A percentile compares a stretch with the other conserved stretches of the same genome.
These are phyloP conservation scores for Drosophila carrolli DNA, from an alignment of 1,140 invertebrate genomes.

Conservation along the genomic window DNA sequence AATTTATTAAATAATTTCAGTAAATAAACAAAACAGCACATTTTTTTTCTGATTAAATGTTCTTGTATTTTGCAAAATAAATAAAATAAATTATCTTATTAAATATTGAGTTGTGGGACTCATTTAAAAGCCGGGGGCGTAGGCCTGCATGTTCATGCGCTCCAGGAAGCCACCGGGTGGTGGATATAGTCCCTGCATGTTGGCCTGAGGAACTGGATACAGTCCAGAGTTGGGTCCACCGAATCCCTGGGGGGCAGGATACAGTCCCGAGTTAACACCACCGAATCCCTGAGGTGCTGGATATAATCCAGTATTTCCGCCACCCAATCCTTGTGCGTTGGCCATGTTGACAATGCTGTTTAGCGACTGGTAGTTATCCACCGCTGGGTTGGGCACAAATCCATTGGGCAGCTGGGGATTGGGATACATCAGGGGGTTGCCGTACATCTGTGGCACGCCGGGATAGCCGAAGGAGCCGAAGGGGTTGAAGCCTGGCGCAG, in stretches of 20 bases:
- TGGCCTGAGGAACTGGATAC: conserved; percentile 25
- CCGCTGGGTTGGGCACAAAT: conserved; percentile 41
- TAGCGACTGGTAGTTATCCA: conserved; percentile 57
- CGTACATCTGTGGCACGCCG: conserved; percentile 6
- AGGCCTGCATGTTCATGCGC: conserved; percentile 53
- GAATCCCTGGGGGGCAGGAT: conserved; percentile 35
- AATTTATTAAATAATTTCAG: no score
- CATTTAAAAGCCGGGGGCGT: conserved; percentile 47
- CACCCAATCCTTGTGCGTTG: conserved; percentile 50
- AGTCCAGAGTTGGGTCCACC: conserved; percentile 18
- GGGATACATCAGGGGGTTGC: conserved; percentile 25
- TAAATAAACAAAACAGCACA: background rate
- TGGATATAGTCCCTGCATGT: conserved; percentile 33
- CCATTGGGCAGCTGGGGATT: conserved; percentile 44
- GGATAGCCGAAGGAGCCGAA: conserved; percentile 38
- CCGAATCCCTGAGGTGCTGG: conserved; percentile 8
- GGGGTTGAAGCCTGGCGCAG: conserved; percentile 5
- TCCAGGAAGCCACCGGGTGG: conserved; percentile 31
- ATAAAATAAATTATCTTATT: conserved; percentile 67
- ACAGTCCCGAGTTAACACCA: background rate
- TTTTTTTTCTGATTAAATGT: conserved; percentile 31
- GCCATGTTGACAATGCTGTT: conserved; percentile 62
- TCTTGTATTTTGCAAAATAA: conserved; percentile 64
- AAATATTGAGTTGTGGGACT: background rate
- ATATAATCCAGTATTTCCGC: conserved; percentile 25